These are phyloP conservation scores for Melanargia galathea DNA, from an alignment of 2,888 invertebrate species.

Conservation along the genomic window DNA sequence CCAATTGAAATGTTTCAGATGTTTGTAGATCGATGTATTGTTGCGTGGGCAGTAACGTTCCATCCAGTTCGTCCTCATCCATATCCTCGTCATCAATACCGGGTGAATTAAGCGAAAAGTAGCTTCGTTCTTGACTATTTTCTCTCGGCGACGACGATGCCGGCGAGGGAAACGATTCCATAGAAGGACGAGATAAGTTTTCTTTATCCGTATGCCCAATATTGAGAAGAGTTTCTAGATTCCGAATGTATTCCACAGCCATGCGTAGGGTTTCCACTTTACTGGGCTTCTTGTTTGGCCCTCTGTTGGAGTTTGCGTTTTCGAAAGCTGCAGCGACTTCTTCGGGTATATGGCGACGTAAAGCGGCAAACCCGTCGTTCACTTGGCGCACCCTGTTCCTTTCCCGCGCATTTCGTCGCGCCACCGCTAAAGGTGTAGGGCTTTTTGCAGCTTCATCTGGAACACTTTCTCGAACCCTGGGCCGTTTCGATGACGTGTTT, in stretches of 20 bases:
- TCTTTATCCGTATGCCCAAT: conserved; percentile 84
- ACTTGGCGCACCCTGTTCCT: conserved; percentile 96
- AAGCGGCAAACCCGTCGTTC: conserved; percentile 94
- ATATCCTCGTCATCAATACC: conserved; percentile 72
- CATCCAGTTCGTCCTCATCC: conserved; percentile 74
- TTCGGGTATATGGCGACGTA: conserved; percentile 92
- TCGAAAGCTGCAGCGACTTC: conserved; percentile 88
- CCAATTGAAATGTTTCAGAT: conserved; percentile 84
- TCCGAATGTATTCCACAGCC: conserved; percentile 95
- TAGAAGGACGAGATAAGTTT: conserved; percentile 64
- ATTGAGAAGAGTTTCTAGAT: conserved; percentile 88
- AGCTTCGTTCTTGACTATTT: conserved; percentile 79
- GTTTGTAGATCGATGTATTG: conserved; percentile 84
- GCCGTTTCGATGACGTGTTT: conserved; percentile 61
- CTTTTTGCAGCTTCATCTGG: conserved; percentile 74
- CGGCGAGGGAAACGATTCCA: conserved; percentile 78
- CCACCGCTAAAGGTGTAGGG: conserved; percentile 91
- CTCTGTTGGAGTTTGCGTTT: conserved; percentile 84
- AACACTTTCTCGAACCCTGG: conserved; percentile 68
- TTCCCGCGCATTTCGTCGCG: conserved; percentile 95
- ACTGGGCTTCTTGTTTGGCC: conserved; percentile 89
- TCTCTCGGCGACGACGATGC: conserved; percentile 78
- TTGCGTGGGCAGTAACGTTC: conserved; percentile 74
- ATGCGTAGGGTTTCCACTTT: conserved; percentile 94
- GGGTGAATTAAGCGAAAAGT: conserved; percentile 72